Evolutionary conservation across 2,113 vertebrate species (phyloP), one percentile per base, ranked within the genome.

Genomic region (Ceyx cyanopectus): DNA sequence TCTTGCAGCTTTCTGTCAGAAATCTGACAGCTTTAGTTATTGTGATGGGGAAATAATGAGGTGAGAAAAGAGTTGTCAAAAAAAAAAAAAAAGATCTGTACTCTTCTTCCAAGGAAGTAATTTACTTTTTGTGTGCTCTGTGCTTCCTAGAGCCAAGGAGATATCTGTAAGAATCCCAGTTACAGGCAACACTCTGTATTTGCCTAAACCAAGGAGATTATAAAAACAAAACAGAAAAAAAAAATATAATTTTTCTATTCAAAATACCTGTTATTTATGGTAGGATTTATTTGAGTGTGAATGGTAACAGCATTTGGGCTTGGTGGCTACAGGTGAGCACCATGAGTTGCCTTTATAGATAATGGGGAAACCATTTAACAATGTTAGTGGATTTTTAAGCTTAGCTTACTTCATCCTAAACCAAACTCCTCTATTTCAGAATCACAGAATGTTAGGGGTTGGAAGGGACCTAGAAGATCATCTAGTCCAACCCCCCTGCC

Each of bases 41-140:
- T 81, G 87, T 94, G 93, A 87, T 88, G 84, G 81, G 69, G 87
- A 93, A 96, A 94, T 96, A 95, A 96, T 68, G 70, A 96, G 66
- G 81, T 87, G 96, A 94, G 94, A 95, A 96, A 91, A 96, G 74
- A 87, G 57, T 66, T 96, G 96, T 89, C 87, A 91, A 68, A 69
- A 88, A 90, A 92, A 81, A 91, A 26, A 65, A 87, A 89, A 92
- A 75, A 83, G 48, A 92, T 80, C 24, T 9, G 30, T 76, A 75
- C 29, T 75, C 26, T 85, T 80, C 67, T 92, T 79, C 51, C 40
- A 61, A 57, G 56, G 83, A 94, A 86, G 19, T 50, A 81, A 85
- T 92, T 87, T 92, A 74, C 32, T 92, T 78, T 51, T 57, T 91
- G 30, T 87, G 56, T 53, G 63, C 34, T 85, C 46, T 63, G 63